phyloP scores from a whole-genome alignment of 2,113 vertebrate species.

The Falco punctatus region DNA sequence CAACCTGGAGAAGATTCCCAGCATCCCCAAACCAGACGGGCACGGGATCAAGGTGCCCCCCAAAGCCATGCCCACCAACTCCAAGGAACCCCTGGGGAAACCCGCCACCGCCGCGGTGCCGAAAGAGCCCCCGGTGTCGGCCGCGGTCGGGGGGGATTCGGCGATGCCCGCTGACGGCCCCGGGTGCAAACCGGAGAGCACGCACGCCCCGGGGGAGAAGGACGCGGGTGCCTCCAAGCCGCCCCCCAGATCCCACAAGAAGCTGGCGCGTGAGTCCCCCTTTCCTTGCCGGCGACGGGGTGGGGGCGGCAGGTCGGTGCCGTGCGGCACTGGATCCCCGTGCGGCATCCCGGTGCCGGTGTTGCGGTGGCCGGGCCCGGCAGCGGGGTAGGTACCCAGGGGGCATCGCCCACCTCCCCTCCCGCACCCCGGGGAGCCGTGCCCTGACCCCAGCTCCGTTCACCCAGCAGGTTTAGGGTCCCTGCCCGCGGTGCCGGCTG shows the following conservation, averaged over 20 bases:
- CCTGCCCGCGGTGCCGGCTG: not conserved
- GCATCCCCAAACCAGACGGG: constrained; percentile 80
- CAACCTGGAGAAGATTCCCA: constrained; percentile 84
- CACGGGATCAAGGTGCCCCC: constrained; percentile 82
- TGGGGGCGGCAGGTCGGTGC: not conserved
- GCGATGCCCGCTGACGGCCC: constrained; percentile 56
- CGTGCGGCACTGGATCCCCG: not conserved
- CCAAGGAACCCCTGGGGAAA: constrained; percentile 76
- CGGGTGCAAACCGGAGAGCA: constrained; percentile 74
- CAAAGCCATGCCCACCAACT: constrained; percentile 72
- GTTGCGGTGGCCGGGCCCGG: not conserved
- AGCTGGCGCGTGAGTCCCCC: constrained; percentile 87
- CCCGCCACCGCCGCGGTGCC: constrained; percentile 12
- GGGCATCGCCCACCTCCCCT: not conserved
- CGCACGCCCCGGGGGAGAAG: constrained; percentile 59
- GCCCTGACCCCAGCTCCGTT: not conserved
- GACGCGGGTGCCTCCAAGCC: constrained; percentile 56
- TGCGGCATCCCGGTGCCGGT: not conserved
- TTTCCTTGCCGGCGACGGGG: not conserved
- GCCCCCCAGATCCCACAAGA: constrained; percentile 84
- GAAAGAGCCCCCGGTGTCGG: constrained; percentile 48
- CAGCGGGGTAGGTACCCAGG: not conserved
- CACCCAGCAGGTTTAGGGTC: not conserved
- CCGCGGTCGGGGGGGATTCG: constrained; percentile 62
- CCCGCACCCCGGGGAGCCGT: too few relatives aligned